Evolutionary conservation across 2,888 invertebrate genomes (phyloP).

Genomic region (Epistrophe eligans): DNA sequence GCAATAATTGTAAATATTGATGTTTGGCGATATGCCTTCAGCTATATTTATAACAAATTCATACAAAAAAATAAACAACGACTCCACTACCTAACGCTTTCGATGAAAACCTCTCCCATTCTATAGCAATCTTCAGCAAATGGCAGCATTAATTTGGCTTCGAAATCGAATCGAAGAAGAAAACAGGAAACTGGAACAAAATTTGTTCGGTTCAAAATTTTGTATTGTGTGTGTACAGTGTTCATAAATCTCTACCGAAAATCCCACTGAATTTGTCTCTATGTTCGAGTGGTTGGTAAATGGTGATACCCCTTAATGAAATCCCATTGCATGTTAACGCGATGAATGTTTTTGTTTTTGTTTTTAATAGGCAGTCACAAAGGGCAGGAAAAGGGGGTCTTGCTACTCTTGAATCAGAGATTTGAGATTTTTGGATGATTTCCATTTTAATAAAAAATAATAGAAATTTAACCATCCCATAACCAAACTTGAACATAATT

Average conservation of each 20-base stretch:
- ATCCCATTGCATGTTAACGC: slow-evolving; percentile 65
- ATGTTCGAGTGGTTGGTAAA: slow-evolving; percentile 21
- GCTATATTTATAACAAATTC: slow-evolving; percentile 9
- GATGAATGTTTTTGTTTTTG: slow-evolving; percentile 16
- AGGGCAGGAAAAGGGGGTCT: not conserved
- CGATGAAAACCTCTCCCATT: slow-evolving; percentile 21
- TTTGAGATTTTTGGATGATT: not conserved
- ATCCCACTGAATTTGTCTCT: slow-evolving; percentile 53
- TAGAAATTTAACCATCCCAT: no score
- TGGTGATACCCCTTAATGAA: slow-evolving; percentile 53
- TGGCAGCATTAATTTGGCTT: slow-evolving; percentile 48
- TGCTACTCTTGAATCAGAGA: accelerated
- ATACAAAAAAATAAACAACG: slow-evolving; percentile 2
- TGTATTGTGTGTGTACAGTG: slow-evolving; percentile 65
- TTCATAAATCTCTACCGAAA: slow-evolving; percentile 68
- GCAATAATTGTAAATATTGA: slow-evolving; percentile 73
- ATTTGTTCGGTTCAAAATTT: slow-evolving; percentile 26
- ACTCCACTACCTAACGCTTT: slow-evolving; percentile 61
- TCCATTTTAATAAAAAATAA: no score
- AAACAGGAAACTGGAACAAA: not conserved
- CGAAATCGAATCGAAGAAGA: not conserved
- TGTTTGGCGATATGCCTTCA: slow-evolving; percentile 49
- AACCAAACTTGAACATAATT: no score
- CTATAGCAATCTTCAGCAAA: slow-evolving; percentile 32
- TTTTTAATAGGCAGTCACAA: not conserved